Conservation (phyloP, 2,113 vertebrate species). For the Pungitius pungitius region DNA sequence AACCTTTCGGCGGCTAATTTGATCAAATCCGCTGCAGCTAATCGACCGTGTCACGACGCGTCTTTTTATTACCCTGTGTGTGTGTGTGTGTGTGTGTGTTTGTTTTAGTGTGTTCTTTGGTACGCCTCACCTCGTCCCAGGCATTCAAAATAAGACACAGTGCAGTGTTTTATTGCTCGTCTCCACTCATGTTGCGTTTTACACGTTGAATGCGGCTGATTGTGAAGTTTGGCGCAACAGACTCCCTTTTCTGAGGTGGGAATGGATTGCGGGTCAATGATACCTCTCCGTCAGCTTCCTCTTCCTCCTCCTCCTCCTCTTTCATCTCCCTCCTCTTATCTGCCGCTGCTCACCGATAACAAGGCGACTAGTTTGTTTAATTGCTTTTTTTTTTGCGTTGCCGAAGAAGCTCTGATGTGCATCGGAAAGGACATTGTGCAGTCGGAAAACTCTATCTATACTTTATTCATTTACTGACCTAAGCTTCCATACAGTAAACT, state of each 20-base stretch:
- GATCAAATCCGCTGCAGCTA: constrained; percentile 32
- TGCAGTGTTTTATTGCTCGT: constrained; percentile 47
- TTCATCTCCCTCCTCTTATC: constrained; percentile 1
- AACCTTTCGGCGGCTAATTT: constrained; percentile 34
- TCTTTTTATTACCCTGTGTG: background rate
- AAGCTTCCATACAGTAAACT: too few species aligned
- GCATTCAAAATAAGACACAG: constrained; percentile 31
- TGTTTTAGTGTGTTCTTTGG: background rate
- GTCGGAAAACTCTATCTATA: background rate
- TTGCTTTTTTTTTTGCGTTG: background rate
- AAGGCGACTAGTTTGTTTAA: background rate
- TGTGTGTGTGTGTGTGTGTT: background rate
- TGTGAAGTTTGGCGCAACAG: constrained; percentile 54
- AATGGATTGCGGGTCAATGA: constrained; percentile 72
- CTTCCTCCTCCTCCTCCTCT: too few species aligned
- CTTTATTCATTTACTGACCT: background rate
- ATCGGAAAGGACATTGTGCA: background rate
- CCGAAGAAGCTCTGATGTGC: background rate
- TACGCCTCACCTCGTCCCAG: constrained; percentile 11
- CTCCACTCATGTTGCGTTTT: constrained; percentile 37
- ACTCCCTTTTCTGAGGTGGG: constrained; percentile 72
- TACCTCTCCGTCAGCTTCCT: constrained; percentile 44
- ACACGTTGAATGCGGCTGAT: constrained; percentile 32
- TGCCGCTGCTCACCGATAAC: background rate
- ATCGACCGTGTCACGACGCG: constrained; percentile 43